These are phyloP conservation scores for Hyles euphorbiae DNA, from an alignment of 1,140 invertebrate species.

Conservation along the genomic window DNA sequence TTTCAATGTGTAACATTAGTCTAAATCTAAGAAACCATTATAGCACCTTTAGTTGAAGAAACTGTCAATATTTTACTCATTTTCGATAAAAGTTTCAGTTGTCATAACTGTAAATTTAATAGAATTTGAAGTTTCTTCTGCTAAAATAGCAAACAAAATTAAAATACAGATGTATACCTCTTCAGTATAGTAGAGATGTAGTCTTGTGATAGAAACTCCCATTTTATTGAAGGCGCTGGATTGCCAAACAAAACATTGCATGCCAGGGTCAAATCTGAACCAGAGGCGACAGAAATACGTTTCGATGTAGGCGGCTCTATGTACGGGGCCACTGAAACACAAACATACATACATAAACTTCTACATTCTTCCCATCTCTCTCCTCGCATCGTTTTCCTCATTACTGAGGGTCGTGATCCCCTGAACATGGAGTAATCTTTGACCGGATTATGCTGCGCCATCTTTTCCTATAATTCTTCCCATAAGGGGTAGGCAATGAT, in stretches of 20 bases:
- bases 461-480: too few relatives aligned
- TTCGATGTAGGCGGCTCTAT: slow-evolving; percentile 31
- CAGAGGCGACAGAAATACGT: slow-evolving; percentile 17
- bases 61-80: not conserved
- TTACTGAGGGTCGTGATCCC: too few relatives aligned
- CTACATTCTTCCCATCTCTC: too few relatives aligned
- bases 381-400: too few relatives aligned
- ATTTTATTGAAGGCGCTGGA: slow-evolving; percentile 35
- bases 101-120: not conserved
- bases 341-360: not conserved
- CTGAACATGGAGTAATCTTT: too few relatives aligned
- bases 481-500: too few relatives aligned
- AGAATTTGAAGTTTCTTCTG: not conserved
- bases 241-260: slow-evolving; percentile 36
- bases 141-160: not conserved
- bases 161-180: slow-evolving; percentile 28
- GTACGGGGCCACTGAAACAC: slow-evolving; percentile 38
- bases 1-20: too few relatives aligned
- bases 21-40: too few relatives aligned
- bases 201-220: slow-evolving; percentile 38
- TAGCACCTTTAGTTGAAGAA: not conserved
- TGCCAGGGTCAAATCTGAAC: slow-evolving; percentile 19
- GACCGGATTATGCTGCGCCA: too few relatives aligned
- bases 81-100: not conserved
- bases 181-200: slow-evolving; percentile 26